These are phyloP conservation scores for Acanthornis magna DNA, from an alignment of 2,797 vertebrate species.

Conservation along the genomic window DNA sequence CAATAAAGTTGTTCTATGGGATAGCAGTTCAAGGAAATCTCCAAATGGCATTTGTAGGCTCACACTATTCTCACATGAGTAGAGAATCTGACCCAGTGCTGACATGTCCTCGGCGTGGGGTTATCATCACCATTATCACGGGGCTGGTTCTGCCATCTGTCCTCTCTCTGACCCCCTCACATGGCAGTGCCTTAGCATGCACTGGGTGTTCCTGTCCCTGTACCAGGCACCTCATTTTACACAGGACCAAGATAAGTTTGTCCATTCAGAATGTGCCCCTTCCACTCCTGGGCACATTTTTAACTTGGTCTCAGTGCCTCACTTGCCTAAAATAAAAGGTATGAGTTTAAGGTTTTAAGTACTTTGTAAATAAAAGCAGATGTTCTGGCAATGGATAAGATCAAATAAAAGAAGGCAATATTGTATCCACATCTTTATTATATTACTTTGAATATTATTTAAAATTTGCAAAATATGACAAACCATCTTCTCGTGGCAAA, in stretches of 20 bases:
- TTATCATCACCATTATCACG: accelerated
- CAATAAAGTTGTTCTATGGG: background rate
- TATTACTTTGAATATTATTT: background rate
- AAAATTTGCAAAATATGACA: background rate
- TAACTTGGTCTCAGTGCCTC: background rate
- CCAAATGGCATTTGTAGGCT: background rate
- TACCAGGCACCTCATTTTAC: background rate
- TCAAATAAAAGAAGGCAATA: background rate
- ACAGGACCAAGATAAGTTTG: background rate
- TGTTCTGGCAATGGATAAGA: background rate
- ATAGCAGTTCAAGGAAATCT: background rate
- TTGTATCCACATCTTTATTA: background rate
- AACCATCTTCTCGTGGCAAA: background rate
- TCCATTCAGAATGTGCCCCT: background rate
- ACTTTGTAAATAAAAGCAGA: background rate
- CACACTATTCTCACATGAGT: accelerated
- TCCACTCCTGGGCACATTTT: background rate
- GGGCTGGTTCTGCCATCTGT: background rate
- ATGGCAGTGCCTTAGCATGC: background rate
- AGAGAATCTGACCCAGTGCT: background rate
- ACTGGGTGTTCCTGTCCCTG: background rate
- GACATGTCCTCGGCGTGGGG: background rate
- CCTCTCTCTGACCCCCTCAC: accelerated
- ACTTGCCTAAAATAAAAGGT: background rate
- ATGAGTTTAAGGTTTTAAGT: background rate